phyloP scores from a whole-genome alignment of 2,797 vertebrate genomes.

The Fistularia commersonii region DNA sequence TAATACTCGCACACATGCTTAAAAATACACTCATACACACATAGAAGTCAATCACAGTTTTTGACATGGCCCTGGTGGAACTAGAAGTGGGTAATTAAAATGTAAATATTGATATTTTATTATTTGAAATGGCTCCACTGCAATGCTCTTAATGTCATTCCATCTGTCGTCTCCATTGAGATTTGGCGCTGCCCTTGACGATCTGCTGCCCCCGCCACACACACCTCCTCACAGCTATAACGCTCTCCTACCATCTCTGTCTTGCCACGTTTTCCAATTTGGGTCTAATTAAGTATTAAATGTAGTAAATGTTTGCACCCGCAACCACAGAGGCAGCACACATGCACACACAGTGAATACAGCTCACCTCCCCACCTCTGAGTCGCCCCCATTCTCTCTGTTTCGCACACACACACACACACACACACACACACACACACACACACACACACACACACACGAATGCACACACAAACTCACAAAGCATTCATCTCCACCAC shows the following conservation, averaged over 20 bases:
- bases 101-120: slow-evolving; percentile 99
- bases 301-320: slow-evolving; percentile 62
- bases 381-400: slow-evolving; percentile 13
- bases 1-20: too few species aligned
- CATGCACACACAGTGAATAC: slow-evolving; percentile 27
- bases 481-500: slow-evolving; percentile 54
- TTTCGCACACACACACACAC: slow-evolving; percentile 28
- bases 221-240: slow-evolving; percentile 38
- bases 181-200: slow-evolving; percentile 86
- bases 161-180: slow-evolving; percentile 96
- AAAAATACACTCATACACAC: too few species aligned
- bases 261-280: slow-evolving; percentile 55
- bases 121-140: slow-evolving; percentile 99
- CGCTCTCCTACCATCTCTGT: slow-evolving; percentile 36
- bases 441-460: slow-evolving; percentile 17
- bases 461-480: slow-evolving; percentile 8
- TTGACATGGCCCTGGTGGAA: slow-evolving; percentile 85
- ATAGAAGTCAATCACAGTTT: slow-evolving; percentile 30
- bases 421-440: slow-evolving; percentile 9
- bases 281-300: slow-evolving; percentile 74
- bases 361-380: slow-evolving; percentile 29
- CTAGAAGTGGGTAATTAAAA: slow-evolving; percentile 99
- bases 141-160: slow-evolving; percentile 98
- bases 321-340: slow-evolving; percentile 45
- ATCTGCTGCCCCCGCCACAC: slow-evolving; percentile 54